Conservation (phyloP, 30 jellyfish, hydroid and myxozoan genomes). For the Euphysa ruthae region DNA sequence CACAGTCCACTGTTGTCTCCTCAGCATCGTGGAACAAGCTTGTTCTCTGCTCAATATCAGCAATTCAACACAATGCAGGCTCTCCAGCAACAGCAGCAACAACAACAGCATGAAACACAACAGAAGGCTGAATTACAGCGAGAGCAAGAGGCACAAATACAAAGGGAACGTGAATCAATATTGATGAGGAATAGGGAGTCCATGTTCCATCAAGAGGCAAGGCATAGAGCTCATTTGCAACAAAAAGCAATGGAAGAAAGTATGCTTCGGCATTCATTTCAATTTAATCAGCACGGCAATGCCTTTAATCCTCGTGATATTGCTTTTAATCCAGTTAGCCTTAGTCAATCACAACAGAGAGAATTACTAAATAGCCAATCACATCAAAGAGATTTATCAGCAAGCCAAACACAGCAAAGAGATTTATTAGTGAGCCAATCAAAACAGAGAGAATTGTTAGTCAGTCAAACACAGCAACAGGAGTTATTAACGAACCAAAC, state of each 20-base stretch:
- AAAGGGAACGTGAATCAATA: constrained; percentile 20
- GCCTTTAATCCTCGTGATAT: constrained; percentile 2
- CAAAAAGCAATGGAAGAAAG: not conserved
- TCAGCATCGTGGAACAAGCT: not conserved
- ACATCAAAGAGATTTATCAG: too few relatives aligned
- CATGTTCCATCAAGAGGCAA: not conserved
- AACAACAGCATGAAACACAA: constrained; percentile 16
- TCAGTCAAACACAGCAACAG: too few relatives aligned
- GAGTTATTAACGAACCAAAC: too few relatives aligned
- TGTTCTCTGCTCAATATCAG: constrained; percentile 7
- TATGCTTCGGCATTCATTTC: not conserved
- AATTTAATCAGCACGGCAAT: not conserved
- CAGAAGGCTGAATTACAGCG: constrained; percentile 30
- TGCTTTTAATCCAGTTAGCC: not conserved
- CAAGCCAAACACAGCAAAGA: too few relatives aligned
- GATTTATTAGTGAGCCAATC: too few relatives aligned
- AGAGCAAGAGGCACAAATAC: constrained; percentile 24
- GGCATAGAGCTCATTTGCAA: constrained; percentile 17
- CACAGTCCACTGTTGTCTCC: constrained; percentile 20
- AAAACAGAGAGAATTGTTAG: too few relatives aligned
- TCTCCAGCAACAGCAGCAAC: constrained; percentile 14
- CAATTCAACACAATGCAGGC: constrained; percentile 19
- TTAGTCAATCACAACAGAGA: not conserved
- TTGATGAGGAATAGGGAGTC: constrained; percentile 5
- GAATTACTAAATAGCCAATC: not conserved